These are phyloP conservation scores for Scaeva pyrastri DNA, from an alignment of 2,888 invertebrate genomes.

Conservation along the genomic window DNA sequence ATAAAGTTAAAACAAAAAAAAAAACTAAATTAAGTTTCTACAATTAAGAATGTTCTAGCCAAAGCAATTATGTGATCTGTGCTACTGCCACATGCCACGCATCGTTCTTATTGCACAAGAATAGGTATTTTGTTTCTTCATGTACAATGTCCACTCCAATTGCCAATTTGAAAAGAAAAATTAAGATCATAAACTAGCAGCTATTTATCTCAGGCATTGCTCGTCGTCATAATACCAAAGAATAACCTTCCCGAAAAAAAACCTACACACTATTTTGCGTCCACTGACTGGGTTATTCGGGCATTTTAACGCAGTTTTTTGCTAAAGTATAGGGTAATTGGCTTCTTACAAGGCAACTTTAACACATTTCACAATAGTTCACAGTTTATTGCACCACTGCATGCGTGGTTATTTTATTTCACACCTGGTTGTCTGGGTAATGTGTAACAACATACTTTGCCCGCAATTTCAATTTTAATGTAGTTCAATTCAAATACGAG, in stretches of 20 bases:
- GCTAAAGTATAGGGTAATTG: slow-evolving; percentile 9
- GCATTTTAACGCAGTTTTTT: slow-evolving; percentile 15
- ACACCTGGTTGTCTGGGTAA: slow-evolving; percentile 50
- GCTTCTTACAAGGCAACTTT: slow-evolving; percentile 4
- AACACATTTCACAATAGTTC: slow-evolving; percentile 50
- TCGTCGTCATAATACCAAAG: not conserved
- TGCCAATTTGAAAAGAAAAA: not conserved
- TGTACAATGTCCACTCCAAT: slow-evolving; percentile 1
- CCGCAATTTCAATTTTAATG: slow-evolving; percentile 27
- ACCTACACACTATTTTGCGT: not conserved
- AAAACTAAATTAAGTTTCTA: too few relatives aligned
- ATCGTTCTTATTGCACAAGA: too few relatives aligned
- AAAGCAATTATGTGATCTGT: too few relatives aligned
- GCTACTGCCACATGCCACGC: too few relatives aligned
- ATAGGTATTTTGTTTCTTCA: too few relatives aligned
- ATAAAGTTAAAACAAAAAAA: too few relatives aligned
- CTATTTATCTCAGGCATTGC: not conserved
- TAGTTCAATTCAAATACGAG: not conserved
- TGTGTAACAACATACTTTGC: slow-evolving; percentile 46
- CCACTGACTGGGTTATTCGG: not conserved
- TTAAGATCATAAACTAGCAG: slow-evolving; percentile 10
- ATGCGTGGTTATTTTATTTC: slow-evolving; percentile 59
- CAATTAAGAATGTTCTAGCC: too few relatives aligned
- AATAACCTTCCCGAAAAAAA: slow-evolving; percentile 8
- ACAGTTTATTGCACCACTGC: slow-evolving; percentile 62